Percentiles rank a stretch among this genome's conserved stretches.
Evolutionary conservation across 2,888 invertebrate genomes (phyloP).

Genomic region (Cotesia congregata): DNA sequence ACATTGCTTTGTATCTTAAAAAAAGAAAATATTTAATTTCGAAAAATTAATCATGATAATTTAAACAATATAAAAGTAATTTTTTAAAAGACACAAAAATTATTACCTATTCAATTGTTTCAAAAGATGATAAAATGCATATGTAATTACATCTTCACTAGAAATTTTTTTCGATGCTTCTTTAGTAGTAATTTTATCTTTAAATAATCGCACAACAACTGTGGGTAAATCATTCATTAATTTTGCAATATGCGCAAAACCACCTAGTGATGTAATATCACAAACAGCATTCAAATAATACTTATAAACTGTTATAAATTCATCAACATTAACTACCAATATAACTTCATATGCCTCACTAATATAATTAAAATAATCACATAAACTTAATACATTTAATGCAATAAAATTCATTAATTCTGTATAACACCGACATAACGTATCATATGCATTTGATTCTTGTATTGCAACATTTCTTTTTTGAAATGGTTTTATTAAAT

Average conservation of each 20-base stretch:
- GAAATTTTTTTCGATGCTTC: constrained; percentile 69
- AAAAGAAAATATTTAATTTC: neutral
- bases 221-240: constrained; percentile 75
- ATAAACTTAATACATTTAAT: constrained; percentile 78
- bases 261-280: constrained; percentile 81
- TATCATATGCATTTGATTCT: constrained; percentile 77
- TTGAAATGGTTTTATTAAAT: constrained; percentile 77
- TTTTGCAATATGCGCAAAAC: constrained; percentile 78
- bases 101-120: constrained; percentile 72
- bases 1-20: constrained; percentile 75
- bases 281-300: constrained; percentile 81
- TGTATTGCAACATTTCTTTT: constrained; percentile 75
- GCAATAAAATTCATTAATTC: constrained; percentile 80
- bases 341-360: constrained; percentile 77
- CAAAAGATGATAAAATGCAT: constrained; percentile 76
- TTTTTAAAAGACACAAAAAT: neutral
- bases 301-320: constrained; percentile 80
- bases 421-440: constrained; percentile 77
- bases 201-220: constrained; percentile 73
- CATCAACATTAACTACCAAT: constrained; percentile 79
- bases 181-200: constrained; percentile 73
- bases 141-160: constrained; percentile 74
- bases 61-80: neutral
- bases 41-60: neutral
- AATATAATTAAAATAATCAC: constrained; percentile 79